phyloP scores from a whole-genome alignment of 2,888 invertebrate genomes.

The Camptogramma bilineatum region DNA sequence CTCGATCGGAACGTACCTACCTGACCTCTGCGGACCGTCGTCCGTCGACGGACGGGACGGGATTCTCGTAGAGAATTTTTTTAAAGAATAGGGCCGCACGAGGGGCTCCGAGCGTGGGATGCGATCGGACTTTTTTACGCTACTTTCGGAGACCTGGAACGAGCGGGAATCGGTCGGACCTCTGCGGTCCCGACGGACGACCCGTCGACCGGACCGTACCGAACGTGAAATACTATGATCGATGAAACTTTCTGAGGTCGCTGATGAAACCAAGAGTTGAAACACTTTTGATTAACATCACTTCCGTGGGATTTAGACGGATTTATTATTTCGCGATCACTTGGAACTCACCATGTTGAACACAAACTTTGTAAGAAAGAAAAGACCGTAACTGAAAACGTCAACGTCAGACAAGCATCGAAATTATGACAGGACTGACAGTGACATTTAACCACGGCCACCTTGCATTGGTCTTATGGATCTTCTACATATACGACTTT shows the following conservation, averaged over 20 bases:
- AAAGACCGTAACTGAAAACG: slow-evolving; percentile 33
- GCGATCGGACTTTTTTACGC: background rate
- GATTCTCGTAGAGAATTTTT: background rate
- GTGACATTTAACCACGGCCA: background rate
- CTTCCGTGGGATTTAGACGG: slow-evolving; percentile 59
- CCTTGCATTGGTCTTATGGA: too few species aligned
- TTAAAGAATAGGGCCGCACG: background rate
- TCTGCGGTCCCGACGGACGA: background rate
- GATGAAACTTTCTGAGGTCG: background rate
- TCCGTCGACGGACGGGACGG: background rate
- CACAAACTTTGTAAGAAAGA: slow-evolving; percentile 69
- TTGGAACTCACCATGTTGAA: slow-evolving; percentile 78
- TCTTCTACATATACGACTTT: too few species aligned
- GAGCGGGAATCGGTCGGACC: slow-evolving; percentile 1
- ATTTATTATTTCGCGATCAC: slow-evolving; percentile 53
- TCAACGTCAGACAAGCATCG: slow-evolving; percentile 37
- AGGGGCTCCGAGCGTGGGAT: background rate
- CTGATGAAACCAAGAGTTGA: background rate
- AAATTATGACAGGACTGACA: slow-evolving; percentile 3
- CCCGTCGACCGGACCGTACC: background rate
- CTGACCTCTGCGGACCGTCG: slow-evolving; percentile 7
- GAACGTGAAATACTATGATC: slow-evolving; percentile 18
- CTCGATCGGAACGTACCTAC: slow-evolving; percentile 20
- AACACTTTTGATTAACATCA: slow-evolving; percentile 24
- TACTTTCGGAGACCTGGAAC: slow-evolving; percentile 1